Evolutionary conservation across 2,888 invertebrate species (phyloP).

Genomic region (Ochlodes sylvanus): DNA sequence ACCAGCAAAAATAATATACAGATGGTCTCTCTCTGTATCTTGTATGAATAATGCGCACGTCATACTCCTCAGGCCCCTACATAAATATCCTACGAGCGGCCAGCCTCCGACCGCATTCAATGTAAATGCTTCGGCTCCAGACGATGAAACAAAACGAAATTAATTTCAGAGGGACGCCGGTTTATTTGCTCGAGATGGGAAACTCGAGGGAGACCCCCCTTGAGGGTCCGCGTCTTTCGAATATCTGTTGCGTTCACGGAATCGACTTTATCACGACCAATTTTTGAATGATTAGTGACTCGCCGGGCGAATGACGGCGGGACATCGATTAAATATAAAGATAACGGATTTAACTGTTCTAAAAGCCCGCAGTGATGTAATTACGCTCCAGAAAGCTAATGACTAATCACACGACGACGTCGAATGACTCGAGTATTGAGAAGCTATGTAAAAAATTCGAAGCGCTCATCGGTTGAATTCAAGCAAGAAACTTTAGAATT

Average conservation of each 20-base stretch:
- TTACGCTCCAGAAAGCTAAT: constrained; percentile 23
- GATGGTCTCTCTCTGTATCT: constrained; percentile 69
- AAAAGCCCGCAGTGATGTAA: constrained; percentile 13
- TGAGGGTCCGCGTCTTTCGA: constrained; percentile 69
- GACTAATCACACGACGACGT: constrained; percentile 24
- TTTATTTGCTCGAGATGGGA: constrained; percentile 73
- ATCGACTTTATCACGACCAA: constrained; percentile 63
- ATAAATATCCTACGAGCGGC: constrained; percentile 80
- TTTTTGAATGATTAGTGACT: constrained; percentile 75
- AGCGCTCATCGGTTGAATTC: constrained; percentile 23
- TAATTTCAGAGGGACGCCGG: constrained; percentile 80
- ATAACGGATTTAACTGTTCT: constrained; percentile 52
- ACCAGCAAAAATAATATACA: constrained; percentile 80
- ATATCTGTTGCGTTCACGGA: constrained; percentile 66
- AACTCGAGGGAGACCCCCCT: constrained; percentile 77
- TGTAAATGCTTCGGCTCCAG: constrained; percentile 81
- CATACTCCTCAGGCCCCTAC: constrained; percentile 78
- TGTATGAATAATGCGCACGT: constrained; percentile 83
- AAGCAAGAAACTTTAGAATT: constrained; percentile 50
- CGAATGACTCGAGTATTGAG: constrained; percentile 20
- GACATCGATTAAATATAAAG: constrained; percentile 63
- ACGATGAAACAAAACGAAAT: constrained; percentile 84
- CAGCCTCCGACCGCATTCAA: constrained; percentile 83
- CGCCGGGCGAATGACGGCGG: constrained; percentile 55
- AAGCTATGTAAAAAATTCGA: constrained; percentile 46